A percentile compares a stretch with the other conserved stretches of the same genome.
Evolutionary conservation across 2,888 invertebrate genomes (phyloP).

Genomic region (Drosophila eohydei): DNA sequence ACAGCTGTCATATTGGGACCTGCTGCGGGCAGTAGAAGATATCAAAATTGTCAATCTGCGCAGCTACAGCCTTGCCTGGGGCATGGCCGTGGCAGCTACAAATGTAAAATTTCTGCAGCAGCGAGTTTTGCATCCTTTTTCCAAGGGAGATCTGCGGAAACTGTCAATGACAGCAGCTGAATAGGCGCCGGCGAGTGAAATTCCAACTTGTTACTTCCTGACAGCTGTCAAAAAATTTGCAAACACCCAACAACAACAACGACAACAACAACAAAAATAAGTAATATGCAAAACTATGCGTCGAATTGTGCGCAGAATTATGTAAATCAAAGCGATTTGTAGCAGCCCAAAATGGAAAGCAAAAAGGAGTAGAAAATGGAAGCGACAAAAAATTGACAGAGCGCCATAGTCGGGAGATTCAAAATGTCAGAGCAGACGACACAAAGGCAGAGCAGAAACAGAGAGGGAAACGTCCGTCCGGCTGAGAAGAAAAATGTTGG

Average conservation of each 20-base stretch:
- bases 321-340: slow-evolving; percentile 81
- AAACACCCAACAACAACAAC: slow-evolving; percentile 68
- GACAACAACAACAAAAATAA: slow-evolving; percentile 34
- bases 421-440: slow-evolving; percentile 67
- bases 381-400: slow-evolving; percentile 59
- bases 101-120: slow-evolving; percentile 70
- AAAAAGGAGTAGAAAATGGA: slow-evolving; percentile 60
- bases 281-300: slow-evolving; percentile 65
- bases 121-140: slow-evolving; percentile 47
- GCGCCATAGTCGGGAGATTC: slow-evolving; percentile 59
- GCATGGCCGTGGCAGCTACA: slow-evolving; percentile 37
- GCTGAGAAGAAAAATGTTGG: slow-evolving; percentile 52
- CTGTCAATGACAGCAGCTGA: slow-evolving; percentile 73
- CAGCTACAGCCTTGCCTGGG: background rate
- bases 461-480: slow-evolving; percentile 14
- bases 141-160: slow-evolving; percentile 54
- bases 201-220: slow-evolving; percentile 82
- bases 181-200: slow-evolving; percentile 70
- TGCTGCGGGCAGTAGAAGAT: slow-evolving; percentile 38
- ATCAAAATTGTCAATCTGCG: slow-evolving; percentile 45
- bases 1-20: slow-evolving; percentile 63
- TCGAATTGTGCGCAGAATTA: slow-evolving; percentile 76
- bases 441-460: slow-evolving; percentile 13
- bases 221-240: slow-evolving; percentile 83
- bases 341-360: slow-evolving; percentile 37